Evolutionary conservation across 2,888 invertebrate genomes (phyloP).

Genomic region (Ophion ventricosus): DNA sequence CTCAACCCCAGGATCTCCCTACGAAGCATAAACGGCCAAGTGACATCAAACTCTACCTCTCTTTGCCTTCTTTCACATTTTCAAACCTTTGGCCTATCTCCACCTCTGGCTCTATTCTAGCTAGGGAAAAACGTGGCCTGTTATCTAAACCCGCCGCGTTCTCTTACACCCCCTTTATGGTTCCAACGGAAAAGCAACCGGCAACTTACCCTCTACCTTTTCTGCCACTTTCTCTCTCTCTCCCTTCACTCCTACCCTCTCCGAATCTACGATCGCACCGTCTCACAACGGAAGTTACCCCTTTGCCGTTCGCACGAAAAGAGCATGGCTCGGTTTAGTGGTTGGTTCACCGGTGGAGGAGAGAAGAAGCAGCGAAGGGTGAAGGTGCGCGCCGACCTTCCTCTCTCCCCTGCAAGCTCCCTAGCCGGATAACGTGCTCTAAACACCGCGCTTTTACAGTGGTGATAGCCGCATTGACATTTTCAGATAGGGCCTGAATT

Average conservation of each 20-base stretch:
- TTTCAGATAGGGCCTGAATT: constrained; percentile 82
- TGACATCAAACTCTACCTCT: constrained; percentile 42
- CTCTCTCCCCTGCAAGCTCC: constrained; percentile 25
- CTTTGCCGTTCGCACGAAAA: constrained; percentile 55
- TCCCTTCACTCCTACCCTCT: no score
- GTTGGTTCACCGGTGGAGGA: constrained; percentile 10
- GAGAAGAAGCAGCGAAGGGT: not conserved
- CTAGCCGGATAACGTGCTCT: constrained; percentile 69
- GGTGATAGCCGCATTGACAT: constrained; percentile 78
- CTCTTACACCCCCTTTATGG: constrained; percentile 29
- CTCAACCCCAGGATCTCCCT: constrained; percentile 55
- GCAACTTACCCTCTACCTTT: constrained; percentile 36
- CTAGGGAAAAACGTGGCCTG: constrained; percentile 58
- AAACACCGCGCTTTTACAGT: constrained; percentile 80
- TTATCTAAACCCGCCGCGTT: constrained; percentile 78
- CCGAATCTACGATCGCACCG: constrained; percentile 1
- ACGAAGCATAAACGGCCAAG: constrained; percentile 64
- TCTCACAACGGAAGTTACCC: constrained; percentile 46
- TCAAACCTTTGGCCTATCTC: constrained; percentile 30
- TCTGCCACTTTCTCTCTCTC: constrained; percentile 35
- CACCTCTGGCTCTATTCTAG: not conserved
- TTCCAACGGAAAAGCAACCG: constrained; percentile 31
- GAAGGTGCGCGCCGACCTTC: constrained; percentile 35
- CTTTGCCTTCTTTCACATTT: constrained; percentile 29
- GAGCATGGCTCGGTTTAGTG: constrained; percentile 49